phyloP scores from a whole-genome alignment of 2,888 invertebrate species.

The Pycnomerus fuliginosus region DNA sequence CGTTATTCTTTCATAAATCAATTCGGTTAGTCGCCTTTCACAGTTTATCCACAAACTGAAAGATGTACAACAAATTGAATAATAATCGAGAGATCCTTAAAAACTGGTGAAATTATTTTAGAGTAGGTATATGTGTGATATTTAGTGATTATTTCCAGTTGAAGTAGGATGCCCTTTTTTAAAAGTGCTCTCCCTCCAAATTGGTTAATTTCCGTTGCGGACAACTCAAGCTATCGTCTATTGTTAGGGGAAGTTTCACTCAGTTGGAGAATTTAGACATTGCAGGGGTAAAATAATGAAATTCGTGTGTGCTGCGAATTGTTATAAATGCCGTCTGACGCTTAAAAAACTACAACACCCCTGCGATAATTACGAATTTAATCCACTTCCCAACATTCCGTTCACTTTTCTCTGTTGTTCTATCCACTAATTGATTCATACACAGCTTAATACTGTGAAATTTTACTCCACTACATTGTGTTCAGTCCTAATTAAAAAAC shows the following conservation, averaged over 20 bases:
- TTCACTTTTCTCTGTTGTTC: conserved; percentile 1
- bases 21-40: conserved; percentile 12
- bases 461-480: too few species aligned
- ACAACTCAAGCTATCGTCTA: conserved; percentile 32
- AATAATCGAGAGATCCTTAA: too few species aligned
- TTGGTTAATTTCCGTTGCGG: conserved; percentile 38
- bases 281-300: conserved; percentile 30
- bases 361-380: conserved; percentile 13
- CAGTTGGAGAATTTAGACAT: conserved; percentile 19
- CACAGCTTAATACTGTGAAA: too few species aligned
- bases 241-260: conserved; percentile 30
- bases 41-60: too few species aligned
- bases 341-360: conserved; percentile 11
- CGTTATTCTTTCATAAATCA: conserved; percentile 17
- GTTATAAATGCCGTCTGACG: conserved; percentile 16
- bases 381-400: conserved; percentile 7
- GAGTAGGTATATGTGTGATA: conserved; percentile 20
- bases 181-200: conserved; percentile 32
- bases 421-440: too few species aligned
- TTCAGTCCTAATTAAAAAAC: too few species aligned
- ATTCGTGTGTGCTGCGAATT: conserved; percentile 36
- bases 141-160: conserved; percentile 16
- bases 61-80: too few species aligned
- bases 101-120: too few species aligned
- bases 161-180: conserved; percentile 20